Evolutionary conservation across 2,888 invertebrate genomes (phyloP).

Genomic region (Pachymerium ferrugineum): DNA sequence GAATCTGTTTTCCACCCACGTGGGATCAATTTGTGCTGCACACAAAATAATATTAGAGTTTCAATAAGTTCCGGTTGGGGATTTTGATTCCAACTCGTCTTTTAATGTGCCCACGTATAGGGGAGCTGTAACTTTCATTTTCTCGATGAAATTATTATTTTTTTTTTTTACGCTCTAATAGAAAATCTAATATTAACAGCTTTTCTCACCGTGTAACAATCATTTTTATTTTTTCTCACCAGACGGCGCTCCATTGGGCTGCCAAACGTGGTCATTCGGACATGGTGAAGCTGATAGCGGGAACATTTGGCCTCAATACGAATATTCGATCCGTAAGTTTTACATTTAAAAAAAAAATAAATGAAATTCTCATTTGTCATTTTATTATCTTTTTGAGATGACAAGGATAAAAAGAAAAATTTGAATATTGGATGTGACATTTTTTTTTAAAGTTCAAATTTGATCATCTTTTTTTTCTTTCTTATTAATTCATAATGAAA

Average conservation of each 20-base stretch:
- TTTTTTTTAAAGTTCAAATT: not conserved
- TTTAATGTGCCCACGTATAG: not conserved
- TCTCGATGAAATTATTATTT: slow-evolving; percentile 38
- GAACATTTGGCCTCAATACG: slow-evolving; percentile 74
- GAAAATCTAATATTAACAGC: not conserved
- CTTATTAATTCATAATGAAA: not conserved
- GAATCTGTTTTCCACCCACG: slow-evolving; percentile 11
- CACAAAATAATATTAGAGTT: slow-evolving; percentile 1
- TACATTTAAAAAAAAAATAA: not conserved
- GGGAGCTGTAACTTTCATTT: slow-evolving; percentile 36
- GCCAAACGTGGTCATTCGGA: slow-evolving; percentile 89
- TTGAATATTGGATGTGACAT: not conserved
- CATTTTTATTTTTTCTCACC: slow-evolving; percentile 47
- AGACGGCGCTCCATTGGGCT: slow-evolving; percentile 96
- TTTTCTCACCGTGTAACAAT: not conserved
- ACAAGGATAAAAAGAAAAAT: too few species aligned
- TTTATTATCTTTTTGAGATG: too few species aligned
- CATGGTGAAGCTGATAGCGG: slow-evolving; percentile 84
- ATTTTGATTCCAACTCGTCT: slow-evolving; percentile 3
- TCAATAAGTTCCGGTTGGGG: slow-evolving; percentile 6
- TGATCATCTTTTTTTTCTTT: not conserved
- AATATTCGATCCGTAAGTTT: slow-evolving; percentile 76
- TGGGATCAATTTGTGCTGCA: not conserved
- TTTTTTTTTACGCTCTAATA: not conserved
- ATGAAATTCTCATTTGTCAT: not conserved